Base-by-base conservation (phyloP, 2,113 vertebrate genomes). In the Nicator chloris region DNA sequence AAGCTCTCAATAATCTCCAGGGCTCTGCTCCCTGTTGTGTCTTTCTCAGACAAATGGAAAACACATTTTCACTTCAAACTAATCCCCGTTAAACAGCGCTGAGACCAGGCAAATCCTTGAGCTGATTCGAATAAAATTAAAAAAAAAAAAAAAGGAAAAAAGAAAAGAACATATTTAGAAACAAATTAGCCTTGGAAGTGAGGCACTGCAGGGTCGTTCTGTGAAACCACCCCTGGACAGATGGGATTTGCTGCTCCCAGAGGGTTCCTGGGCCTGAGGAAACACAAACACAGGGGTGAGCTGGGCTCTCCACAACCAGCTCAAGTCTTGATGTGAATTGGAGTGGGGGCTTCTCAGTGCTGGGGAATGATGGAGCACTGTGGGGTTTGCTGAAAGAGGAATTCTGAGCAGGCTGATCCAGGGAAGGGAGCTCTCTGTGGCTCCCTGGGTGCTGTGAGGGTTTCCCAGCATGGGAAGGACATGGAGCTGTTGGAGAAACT, bases 21-120 rank as follows among this genome's bases (percentile, higher is more conserved):
- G 71, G 78, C 92, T 85, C 82, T 82, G 66, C 59, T 97, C 95
- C 94, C 90, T 92, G 90, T 87, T 89, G 95, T 66, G 92, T 75
- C 93, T 93, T 82, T 93, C 84, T 94, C 53, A 65, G 79, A 81
- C 88, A 96, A 97, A 94, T 82, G 66, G 79, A 80, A 94, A 93
- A 93, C 92, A 95, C 28, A 76, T 87, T 86, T 84, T 84, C 78
- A 42, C 65, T 90, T 94, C 92, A 47, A 44, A 37, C 45, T 76
- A 92, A 86, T 80, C 63, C 89, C 71, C 47, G 28, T 59, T 88
- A 83, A 94, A 80, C 80, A 88, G 68, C 56, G 8, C 45, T 53
- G 84, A 80, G 76, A 69, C 13, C 61, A 28, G 84, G 42, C 63
- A 82, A 81, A 66, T 6, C 71, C 71, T 95, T 82, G 83, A 77